Base-by-base conservation (phyloP, 2,797 vertebrate species). In the Hoplostethus atlanticus region DNA sequence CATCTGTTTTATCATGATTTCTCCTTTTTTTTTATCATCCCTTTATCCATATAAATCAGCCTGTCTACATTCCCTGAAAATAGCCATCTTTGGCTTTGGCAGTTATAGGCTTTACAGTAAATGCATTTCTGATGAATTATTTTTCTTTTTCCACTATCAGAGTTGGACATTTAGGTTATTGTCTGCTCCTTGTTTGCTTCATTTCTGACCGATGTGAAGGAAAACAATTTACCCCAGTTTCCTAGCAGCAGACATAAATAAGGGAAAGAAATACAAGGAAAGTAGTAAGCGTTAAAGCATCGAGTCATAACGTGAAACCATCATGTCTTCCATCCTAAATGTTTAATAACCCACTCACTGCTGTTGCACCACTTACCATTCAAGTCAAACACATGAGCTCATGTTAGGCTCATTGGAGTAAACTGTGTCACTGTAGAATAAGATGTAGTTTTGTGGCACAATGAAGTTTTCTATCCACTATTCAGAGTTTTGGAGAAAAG, bases 1-100 rank as follows among this genome's bases (percentile, higher is more conserved):
- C 91, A 87, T 84, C 81, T 54, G 62, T 84, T 90, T 91, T 71
- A 83, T 88, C 77, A 73, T 64, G 85, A 83, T 86, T 84, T 86
- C 62, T 65, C 61, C 1, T 51, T 85, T 81, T 80, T 21, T 21
- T 21, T 85, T 79, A 58, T 79, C 68, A 81, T 81, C 52, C 78
- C 85, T 81, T 85, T 80, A 90, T 89, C 83, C 75, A 50, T 52
- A 80, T 73, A 74, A 87, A 82, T 91, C 87, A 89, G 68, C 62
- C 75, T 28, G 69, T 51, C 11, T 55, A 28, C 56, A 54, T 72
- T 85, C 56, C 63, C 71, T 77, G 63, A 12, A 89, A 91, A 87
- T 76, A 80, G 66, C 73, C 46, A 54, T 82, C 58, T 76, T 69
- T 58, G 17, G 84, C 21, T 21, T 21, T 21, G 51, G 66, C 74